Base-by-base conservation (phyloP, 2,113 vertebrate species). In the Scomber colias region DNA sequence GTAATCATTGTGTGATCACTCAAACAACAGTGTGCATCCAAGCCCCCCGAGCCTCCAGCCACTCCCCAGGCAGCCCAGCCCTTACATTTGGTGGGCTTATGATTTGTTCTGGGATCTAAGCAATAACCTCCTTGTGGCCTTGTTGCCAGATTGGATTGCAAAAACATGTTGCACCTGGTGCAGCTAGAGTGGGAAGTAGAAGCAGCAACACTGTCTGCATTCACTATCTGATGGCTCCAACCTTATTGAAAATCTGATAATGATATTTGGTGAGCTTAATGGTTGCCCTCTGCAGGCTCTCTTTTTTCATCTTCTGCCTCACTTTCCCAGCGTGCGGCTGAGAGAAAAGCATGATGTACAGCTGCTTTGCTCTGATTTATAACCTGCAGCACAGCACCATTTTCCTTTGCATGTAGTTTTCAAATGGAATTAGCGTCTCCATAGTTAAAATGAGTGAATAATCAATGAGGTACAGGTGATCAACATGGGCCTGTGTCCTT, bases 1-100 rank as follows among this genome's bases (percentile, higher is more conserved):
- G 83, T 87, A 90, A 91, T 91, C 90, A 87, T 85, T 84, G 78
- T 85, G 87, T 89, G 90, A 93, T 92, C 88, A 85, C 82, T 93
- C 84, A 90, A 88, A 91, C 84, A 88, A 84, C 85, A 83, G 69
- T 46, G 57, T 80, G 83, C 81, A 90, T 82, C 64, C 67, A 72
- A 74, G 57, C 65, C 70, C 72, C 60, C 60, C 0, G n/a, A 85
- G 77, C 82, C 84, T 75, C 19, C 65, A 84, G 83, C 82, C 81
- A 60, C 73, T 87, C 88, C 85, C 76, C 57, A 54, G 69, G 88
- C 82, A 31, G 65, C 48, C 68, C 85, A 31, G 57, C 78, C 88
- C 80, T 65, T 63, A 77, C 87, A 89, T 90, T 83, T 89, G 74
- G 68, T 7, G 65, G 71, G 85, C 72, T 68, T 85, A 85, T 91